Base-by-base conservation (phyloP, 2,888 invertebrate genomes). In the Ditula angustiorana region DNA sequence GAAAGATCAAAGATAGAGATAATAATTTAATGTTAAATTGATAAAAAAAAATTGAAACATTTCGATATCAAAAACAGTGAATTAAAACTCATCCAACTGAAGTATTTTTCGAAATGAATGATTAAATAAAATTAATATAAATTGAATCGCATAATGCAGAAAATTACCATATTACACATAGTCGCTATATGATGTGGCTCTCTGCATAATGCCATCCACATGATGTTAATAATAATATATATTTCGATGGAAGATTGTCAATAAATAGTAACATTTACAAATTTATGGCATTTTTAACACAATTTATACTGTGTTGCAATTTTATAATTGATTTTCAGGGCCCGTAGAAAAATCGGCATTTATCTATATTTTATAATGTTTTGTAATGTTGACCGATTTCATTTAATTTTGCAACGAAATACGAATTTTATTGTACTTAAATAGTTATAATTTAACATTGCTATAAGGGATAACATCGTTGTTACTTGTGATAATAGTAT, bases 311-410 rank as follows among this genome's bases (percentile, higher is more conserved):
- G 28, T 21, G 19, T 44, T 46, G n/a, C 19, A 30, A 30, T 44
- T 57, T 5, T 21, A 13, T 30, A 16, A 30, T n/a, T 16, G 21
- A 28, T 47, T 46, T 26, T 52, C 67, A 74, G 68, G 78, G 79
- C 75, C 79, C 76, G 75, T 83, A 79, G 78, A 70, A 61, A 67
- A 72, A 81, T 83, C 80, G 85, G 86, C 87, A 87, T 88, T 89
- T 87, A 85, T 77, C 76, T 76, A 71, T 71, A 64, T 58, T 61
- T 64, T 62, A 67, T 67, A 67, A 64, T 61, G 61, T 63, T 74
- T 68, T 69, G 67, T 66, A 66, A 64, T 70, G 69, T 66, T 68
- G 63, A 64, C 41, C 41, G 19, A 41, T 69, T 65, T 73, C 74
- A 73, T 72, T 73, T 74, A 74, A 70, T 67, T 73, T 73, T 73